phyloP scores from a whole-genome alignment of 2,888 invertebrate genomes.

The Holacanthella duospinosa region DNA sequence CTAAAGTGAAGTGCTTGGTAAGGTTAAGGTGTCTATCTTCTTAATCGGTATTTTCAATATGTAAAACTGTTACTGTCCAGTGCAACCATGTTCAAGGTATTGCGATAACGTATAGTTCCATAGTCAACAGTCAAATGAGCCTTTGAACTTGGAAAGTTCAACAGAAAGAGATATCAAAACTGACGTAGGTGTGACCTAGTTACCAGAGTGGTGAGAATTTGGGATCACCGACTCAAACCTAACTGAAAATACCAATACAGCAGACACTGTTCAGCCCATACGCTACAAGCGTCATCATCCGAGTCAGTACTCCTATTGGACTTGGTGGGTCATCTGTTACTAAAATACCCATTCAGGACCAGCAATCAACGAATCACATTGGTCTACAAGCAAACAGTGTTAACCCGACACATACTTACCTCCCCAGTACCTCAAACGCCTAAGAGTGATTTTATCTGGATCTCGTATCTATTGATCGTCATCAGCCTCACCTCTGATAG shows the following conservation, averaged over 20 bases:
- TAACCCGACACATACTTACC: background rate
- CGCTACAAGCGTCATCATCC: constrained; percentile 34
- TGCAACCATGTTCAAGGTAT: no score
- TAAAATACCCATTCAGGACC: background rate
- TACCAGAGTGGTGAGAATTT: background rate
- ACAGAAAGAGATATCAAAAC: constrained; percentile 17
- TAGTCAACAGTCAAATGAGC: no score
- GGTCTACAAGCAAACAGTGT: background rate
- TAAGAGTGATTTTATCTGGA: constrained; percentile 12
- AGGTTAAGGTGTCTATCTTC: no score
- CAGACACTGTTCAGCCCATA: constrained; percentile 31
- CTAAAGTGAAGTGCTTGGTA: no score
- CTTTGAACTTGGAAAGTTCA: constrained; percentile 16
- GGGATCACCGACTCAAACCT: background rate
- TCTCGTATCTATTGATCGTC: constrained; percentile 15
- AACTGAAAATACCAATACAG: background rate
- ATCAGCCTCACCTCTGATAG: constrained; percentile 6
- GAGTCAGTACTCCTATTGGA: constrained; percentile 27
- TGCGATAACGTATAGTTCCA: no score
- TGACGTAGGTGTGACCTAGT: constrained; percentile 12
- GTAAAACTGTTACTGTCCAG: no score
- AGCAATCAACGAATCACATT: background rate
- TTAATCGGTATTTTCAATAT: no score
- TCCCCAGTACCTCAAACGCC: background rate
- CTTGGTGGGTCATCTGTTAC: background rate